Evolutionary conservation across 2,888 invertebrate species (phyloP).

Genomic region (Anorthoa munda): DNA sequence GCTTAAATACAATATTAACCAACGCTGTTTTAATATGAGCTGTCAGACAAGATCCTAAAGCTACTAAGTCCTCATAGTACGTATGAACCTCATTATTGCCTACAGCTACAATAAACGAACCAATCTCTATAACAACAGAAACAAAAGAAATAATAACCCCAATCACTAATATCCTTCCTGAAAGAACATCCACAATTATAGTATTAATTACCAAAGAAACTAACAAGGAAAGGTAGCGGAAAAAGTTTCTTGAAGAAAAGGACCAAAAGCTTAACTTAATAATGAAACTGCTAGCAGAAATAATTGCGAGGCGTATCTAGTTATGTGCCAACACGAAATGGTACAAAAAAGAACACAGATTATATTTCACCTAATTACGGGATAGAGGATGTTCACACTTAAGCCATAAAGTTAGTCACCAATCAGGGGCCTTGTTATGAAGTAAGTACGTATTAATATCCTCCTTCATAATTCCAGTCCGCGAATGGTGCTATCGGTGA

Average conservation of each 20-base stretch:
- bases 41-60: too few relatives aligned
- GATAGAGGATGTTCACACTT: too few relatives aligned
- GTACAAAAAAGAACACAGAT: background rate
- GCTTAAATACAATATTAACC: too few relatives aligned
- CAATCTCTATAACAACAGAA: background rate
- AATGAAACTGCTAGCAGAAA: background rate
- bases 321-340: background rate
- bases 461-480: too few relatives aligned
- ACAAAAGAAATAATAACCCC: background rate
- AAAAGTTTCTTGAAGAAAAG: constrained; percentile 1
- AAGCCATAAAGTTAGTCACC: too few relatives aligned
- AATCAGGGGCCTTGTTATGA: too few relatives aligned
- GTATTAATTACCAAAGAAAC: background rate
- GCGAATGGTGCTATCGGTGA: too few relatives aligned
- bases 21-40: too few relatives aligned
- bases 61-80: too few relatives aligned
- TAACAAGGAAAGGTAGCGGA: constrained; percentile 1
- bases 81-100: too few relatives aligned
- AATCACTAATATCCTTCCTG: background rate
- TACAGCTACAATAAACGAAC: too few relatives aligned
- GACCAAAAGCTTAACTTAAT: background rate
- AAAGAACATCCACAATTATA: constrained; percentile 7
- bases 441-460: too few relatives aligned
- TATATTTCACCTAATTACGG: background rate
- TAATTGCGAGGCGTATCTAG: background rate